Conservation (phyloP, 2,888 invertebrate genomes). For the Oligia strigilis region DNA sequence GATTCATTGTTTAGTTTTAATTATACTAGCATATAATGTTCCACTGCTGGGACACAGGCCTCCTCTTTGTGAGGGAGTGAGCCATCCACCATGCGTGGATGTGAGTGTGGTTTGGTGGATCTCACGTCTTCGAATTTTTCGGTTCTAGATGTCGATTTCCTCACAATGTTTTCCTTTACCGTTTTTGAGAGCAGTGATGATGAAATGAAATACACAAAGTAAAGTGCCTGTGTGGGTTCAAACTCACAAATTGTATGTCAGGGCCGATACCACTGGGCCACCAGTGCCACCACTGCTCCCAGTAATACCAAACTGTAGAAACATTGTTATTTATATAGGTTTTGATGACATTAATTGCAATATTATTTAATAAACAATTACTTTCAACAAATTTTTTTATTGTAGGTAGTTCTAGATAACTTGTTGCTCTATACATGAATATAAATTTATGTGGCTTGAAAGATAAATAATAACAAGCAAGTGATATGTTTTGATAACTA, state of each 20-base stretch:
- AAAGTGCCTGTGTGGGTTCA: background rate
- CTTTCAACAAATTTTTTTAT: constrained; percentile 7
- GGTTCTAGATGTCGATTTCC: background rate
- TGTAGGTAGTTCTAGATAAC: constrained; percentile 17
- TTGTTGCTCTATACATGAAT: background rate
- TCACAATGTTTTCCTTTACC: no score
- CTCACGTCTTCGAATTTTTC: no score
- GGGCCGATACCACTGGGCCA: background rate
- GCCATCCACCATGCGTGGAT: background rate
- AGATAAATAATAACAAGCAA: constrained; percentile 37
- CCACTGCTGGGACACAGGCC: background rate
- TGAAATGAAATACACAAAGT: no score
- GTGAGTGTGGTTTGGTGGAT: background rate
- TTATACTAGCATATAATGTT: no score
- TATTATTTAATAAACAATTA: constrained; percentile 24
- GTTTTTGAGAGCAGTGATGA: no score
- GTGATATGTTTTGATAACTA: constrained; percentile 46
- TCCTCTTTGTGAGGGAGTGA: background rate
- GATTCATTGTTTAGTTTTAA: background rate
- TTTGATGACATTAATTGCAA: constrained; percentile 6
- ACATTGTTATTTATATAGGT: background rate
- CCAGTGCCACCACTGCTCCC: background rate
- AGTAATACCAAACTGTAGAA: constrained; percentile 2
- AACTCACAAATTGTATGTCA: background rate
- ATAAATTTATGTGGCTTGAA: constrained; percentile 3